A percentile compares a stretch with the other conserved stretches of the same genome.
Evolutionary conservation across 2,888 invertebrate genomes (phyloP).

Genomic region (Platycheirus albimanus): DNA sequence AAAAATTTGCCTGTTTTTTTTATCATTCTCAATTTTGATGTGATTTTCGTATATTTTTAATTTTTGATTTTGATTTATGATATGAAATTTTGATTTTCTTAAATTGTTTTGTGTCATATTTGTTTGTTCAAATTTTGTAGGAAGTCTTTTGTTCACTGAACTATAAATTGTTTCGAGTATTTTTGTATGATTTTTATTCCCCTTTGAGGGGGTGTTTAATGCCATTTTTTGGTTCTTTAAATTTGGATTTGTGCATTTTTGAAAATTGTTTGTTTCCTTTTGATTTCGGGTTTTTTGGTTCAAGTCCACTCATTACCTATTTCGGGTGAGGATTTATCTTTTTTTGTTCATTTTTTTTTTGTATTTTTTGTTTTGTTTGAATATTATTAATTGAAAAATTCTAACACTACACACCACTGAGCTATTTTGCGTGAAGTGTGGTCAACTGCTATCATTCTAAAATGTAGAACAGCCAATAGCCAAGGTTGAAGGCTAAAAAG

Average conservation of each 20-base stretch:
- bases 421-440: conserved; percentile 78
- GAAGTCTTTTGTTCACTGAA: background rate
- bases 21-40: conserved; percentile 10
- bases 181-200: conserved; percentile 9
- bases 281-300: conserved; percentile 36
- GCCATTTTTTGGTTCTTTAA: conserved; percentile 13
- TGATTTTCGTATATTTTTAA: conserved; percentile 2
- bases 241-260: conserved; percentile 16
- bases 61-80: conserved; percentile 35
- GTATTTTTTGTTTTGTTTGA: conserved; percentile 7
- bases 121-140: background rate
- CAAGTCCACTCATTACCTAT: conserved; percentile 28
- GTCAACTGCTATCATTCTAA: conserved; percentile 84
- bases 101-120: background rate
- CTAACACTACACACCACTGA: conserved; percentile 76
- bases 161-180: background rate
- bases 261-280: background rate
- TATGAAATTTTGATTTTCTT: conserved; percentile 37
- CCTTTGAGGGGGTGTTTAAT: conserved; percentile 1
- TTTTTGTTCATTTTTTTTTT: background rate
- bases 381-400: conserved; percentile 52
- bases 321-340: conserved; percentile 35
- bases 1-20: conserved; percentile 12
- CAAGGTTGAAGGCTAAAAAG: conserved; percentile 96
- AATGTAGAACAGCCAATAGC: conserved; percentile 97